These are phyloP conservation scores for Helicoverpa armigera DNA, from an alignment of 1,140 invertebrate genomes.

Conservation along the genomic window DNA sequence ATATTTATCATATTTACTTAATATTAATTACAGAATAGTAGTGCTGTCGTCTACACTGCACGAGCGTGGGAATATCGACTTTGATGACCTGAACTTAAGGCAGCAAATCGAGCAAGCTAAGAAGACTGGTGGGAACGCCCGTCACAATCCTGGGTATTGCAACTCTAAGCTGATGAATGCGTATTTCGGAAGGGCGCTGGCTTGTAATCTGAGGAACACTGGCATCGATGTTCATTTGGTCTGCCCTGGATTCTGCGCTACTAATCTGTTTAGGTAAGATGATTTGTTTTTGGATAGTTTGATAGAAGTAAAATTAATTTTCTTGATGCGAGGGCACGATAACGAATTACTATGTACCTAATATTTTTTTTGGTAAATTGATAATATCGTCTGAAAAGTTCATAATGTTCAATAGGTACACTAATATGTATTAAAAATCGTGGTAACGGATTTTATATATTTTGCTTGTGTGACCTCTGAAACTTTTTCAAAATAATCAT, in stretches of 20 bases:
- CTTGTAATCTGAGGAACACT: conserved; percentile 86
- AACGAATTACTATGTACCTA: too few species aligned
- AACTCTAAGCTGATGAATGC: conserved; percentile 94
- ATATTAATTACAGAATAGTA: conserved; percentile 83
- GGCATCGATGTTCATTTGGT: conserved; percentile 91
- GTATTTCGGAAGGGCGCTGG: conserved; percentile 90
- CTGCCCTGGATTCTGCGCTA: conserved; percentile 95
- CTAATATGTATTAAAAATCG: too few species aligned
- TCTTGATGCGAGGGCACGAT: too few species aligned
- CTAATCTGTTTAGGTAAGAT: conserved; percentile 87
- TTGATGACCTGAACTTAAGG: conserved; percentile 89
- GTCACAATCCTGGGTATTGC: conserved; percentile 90
- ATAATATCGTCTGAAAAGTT: too few species aligned
- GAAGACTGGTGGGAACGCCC: conserved; percentile 65
- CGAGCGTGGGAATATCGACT: conserved; percentile 88
- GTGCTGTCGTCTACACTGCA: conserved; percentile 87
- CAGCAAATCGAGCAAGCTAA: conserved; percentile 79
- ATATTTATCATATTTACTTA: too few species aligned
- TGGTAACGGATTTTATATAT: too few species aligned
- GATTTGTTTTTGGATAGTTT: too few species aligned
- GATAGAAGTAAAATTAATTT: too few species aligned
- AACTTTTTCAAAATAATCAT: too few species aligned
- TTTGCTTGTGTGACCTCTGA: too few species aligned
- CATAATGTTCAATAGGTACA: too few species aligned
- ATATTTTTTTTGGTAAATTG: too few species aligned